These are phyloP conservation scores for Drosophila pseudotakahashii DNA, from an alignment of 2,888 invertebrate genomes.

Conservation along the genomic window DNA sequence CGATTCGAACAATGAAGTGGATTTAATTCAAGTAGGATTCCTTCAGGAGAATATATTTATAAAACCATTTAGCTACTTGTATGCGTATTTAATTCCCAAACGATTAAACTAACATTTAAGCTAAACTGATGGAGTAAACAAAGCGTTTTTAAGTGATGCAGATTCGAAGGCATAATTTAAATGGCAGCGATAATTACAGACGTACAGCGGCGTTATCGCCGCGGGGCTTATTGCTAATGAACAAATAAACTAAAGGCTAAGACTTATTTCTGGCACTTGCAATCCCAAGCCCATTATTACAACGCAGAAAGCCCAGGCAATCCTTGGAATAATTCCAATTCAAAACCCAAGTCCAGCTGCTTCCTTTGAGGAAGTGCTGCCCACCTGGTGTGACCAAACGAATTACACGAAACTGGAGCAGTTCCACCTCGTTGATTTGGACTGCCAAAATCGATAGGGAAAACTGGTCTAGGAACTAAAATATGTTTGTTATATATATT, in stretches of 20 bases:
- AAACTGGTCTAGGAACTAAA: not conserved
- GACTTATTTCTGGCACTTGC: not conserved
- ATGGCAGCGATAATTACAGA: constrained; percentile 64
- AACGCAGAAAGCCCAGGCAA: too few relatives aligned
- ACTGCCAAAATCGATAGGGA: constrained; percentile 13
- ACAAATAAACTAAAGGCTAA: constrained; percentile 7
- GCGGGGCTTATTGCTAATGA: constrained; percentile 19
- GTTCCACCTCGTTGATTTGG: constrained; percentile 13
- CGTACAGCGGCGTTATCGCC: constrained; percentile 28
- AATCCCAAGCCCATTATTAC: not conserved
- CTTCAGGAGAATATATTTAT: constrained; percentile 29
- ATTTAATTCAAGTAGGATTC: not conserved
- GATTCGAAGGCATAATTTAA: constrained; percentile 49
- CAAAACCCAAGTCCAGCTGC: constrained; percentile 5
- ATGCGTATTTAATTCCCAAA: not conserved
- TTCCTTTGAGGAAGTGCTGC: not conserved
- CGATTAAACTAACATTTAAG: constrained; percentile 39
- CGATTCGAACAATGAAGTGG: constrained; percentile 13
- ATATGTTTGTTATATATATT: too few relatives aligned
- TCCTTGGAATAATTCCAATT: constrained; percentile 10
- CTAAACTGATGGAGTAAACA: constrained; percentile 38
- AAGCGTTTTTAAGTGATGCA: not conserved
- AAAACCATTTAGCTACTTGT: constrained; percentile 22
- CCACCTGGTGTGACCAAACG: constrained; percentile 28
- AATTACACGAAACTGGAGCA: constrained; percentile 21